Evolutionary conservation across 2,113 vertebrate species (phyloP), one percentile per base, ranked within the genome.

Genomic region (Ageneiosus marmoratus): DNA sequence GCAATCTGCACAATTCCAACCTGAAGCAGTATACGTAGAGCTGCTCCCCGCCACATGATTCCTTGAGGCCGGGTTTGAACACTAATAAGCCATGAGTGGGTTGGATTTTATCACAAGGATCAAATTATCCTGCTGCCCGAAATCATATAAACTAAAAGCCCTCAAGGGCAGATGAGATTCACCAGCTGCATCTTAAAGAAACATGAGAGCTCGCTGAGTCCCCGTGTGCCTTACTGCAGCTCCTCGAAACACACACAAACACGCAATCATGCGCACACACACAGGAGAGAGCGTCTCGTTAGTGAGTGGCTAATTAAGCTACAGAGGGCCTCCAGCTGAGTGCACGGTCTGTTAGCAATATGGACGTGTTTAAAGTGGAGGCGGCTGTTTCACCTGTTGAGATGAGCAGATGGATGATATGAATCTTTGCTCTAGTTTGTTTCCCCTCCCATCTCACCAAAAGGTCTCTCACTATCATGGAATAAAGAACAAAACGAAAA

Each of bases 251-350:
- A 46, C 34, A 37, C 48, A 37, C 32, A n/a, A 44, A 50, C 70
- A 74, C 41, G 20, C 74, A 41, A 53, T 58, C 55, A 44, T 37
- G 60, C 51, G 16, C 53, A 44, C 75, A 77, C 76, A 78, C 55
- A 62, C 3, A 58, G 58, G 78, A 80, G 77, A 69, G 76, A 65
- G 76, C 60, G 29, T 88, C 73, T 86, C 74, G 84, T 90, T 90
- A 88, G 87, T 86, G 75, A 85, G 83, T 34, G 85, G 86, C 86
- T 89, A 90, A 92, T 92, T 88, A 90, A 88, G 88, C 88, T 90
- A 91, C 76, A 91, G 85, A 89, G 85, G 53, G 86, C 79, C 67
- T 88, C 89, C 90, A 90, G 87, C 88, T 88, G 89, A 86, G 89
- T 86, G 84, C 87, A 89, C 82, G 84, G 86, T 91, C 90, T 92